A percentile compares a stretch with the other conserved stretches of the same genome.
Evolutionary conservation across 2,113 vertebrate genomes (phyloP).

Genomic region (Burhinus bistriatus): DNA sequence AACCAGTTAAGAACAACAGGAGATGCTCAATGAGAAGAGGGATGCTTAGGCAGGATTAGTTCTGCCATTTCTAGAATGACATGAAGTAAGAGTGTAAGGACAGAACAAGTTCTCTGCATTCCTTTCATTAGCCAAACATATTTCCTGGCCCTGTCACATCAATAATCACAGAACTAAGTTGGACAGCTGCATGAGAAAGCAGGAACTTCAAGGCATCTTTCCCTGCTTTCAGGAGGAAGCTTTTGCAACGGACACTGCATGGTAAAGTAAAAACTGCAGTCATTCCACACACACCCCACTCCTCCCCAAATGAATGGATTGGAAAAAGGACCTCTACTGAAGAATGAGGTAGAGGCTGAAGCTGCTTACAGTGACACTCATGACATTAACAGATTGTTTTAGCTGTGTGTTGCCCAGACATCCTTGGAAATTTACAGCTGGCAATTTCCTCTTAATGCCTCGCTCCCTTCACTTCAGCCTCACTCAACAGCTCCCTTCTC

Average conservation of each 20-base stretch:
- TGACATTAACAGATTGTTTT: background rate
- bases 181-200: background rate
- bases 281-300: background rate
- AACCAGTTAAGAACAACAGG: background rate
- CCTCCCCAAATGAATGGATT: background rate
- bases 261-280: background rate
- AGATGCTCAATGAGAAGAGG: background rate
- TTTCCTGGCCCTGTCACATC: background rate
- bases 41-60: background rate
- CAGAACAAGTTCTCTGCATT: background rate
- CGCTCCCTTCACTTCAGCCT: background rate
- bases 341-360: background rate
- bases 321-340: background rate
- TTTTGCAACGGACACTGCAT: rapidly evolving
- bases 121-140: background rate
- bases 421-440: constrained; percentile 8
- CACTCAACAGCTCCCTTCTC: background rate
- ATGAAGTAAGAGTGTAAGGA: background rate
- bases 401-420: background rate
- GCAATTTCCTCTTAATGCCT: constrained; percentile 19
- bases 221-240: background rate
- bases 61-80: background rate
- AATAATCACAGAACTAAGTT: background rate
- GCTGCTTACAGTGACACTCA: background rate
- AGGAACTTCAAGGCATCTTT: background rate